Conservation (phyloP, 2,797 vertebrate species). For the Coluber constrictor region DNA sequence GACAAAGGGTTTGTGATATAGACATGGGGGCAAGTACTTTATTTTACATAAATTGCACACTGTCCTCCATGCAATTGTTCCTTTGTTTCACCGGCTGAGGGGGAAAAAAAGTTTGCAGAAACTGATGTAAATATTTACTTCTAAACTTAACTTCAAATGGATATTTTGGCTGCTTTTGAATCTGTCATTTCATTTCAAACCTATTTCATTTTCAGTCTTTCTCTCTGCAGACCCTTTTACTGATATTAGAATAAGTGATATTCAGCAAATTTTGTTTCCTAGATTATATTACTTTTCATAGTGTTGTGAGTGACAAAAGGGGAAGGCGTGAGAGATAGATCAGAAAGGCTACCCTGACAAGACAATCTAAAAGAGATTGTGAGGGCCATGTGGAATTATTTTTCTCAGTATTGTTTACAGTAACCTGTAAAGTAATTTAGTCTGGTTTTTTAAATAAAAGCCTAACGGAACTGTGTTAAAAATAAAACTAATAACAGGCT, state of each 20-base stretch:
- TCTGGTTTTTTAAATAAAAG: neutral
- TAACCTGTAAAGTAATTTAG: neutral
- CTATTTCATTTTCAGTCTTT: neutral
- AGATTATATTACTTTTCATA: conserved; percentile 57
- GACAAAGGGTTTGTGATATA: accelerated
- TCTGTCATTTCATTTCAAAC: neutral
- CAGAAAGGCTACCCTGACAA: conserved; percentile 27
- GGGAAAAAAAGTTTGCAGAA: neutral
- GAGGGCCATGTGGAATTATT: accelerated
- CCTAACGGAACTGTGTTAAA: neutral
- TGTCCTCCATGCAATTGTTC: neutral
- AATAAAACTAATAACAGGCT: neutral
- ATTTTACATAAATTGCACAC: neutral
- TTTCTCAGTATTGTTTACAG: neutral
- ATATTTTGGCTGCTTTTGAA: conserved; percentile 2
- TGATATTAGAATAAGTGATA: conserved; percentile 34
- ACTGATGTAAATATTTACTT: neutral
- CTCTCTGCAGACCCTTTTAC: conserved; percentile 27
- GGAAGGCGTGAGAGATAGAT: neutral
- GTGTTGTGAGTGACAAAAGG: conserved; percentile 32
- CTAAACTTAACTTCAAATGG: neutral
- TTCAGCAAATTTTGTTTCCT: conserved; percentile 51
- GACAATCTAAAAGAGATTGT: neutral
- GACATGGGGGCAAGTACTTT: neutral
- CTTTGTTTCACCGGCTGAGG: neutral